Evolutionary conservation across 2,888 invertebrate genomes (phyloP), one percentile per base, ranked within the genome.

Genomic region (Himalopsyche kuldschensis): DNA sequence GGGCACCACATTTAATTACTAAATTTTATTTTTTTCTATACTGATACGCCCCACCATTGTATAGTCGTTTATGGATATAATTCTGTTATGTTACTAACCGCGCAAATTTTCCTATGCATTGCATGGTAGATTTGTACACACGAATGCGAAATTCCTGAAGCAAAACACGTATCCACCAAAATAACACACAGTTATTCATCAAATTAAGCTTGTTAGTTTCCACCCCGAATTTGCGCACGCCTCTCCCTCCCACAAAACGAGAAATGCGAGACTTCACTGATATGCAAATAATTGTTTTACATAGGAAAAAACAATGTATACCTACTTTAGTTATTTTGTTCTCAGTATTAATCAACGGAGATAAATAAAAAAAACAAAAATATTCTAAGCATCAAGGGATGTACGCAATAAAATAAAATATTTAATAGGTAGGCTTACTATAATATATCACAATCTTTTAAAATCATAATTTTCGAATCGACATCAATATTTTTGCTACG

Each of bases 161-260:
- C 85, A 81, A 82, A 84, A 69, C 85, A 85, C 85, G 85, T 85
- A 85, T 76, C 77, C 55, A 41, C 31, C 83, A 75, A 84, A 83
- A 83, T 84, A 84, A 85, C 82, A 81, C 84, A 80, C 84, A 81
- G 85, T 86, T 86, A 85, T 85, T 86, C 86, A 84, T 86, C 86
- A 86, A 86, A 86, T 85, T 86, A 86, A 85, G 85, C 84, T 82
- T 83, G 85, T 85, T 86, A 85, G 84, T 84, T 81, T 75, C 78
- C 78, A 47, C 76, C 31, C 31, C 80, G 10, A 32, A n/a, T 17
- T n/a, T n/a, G 46, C 63, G 27, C 47, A 30, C 75, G 35, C 24
- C 46, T 76, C 35, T 41, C 46, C 81, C 78, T 24, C 24, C 32
- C 75, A 4, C 32, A 76, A 55, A 80, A 79, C 78, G 79, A 48